phyloP scores from a whole-genome alignment of 2,113 vertebrate species.

The Clinocottus analis region DNA sequence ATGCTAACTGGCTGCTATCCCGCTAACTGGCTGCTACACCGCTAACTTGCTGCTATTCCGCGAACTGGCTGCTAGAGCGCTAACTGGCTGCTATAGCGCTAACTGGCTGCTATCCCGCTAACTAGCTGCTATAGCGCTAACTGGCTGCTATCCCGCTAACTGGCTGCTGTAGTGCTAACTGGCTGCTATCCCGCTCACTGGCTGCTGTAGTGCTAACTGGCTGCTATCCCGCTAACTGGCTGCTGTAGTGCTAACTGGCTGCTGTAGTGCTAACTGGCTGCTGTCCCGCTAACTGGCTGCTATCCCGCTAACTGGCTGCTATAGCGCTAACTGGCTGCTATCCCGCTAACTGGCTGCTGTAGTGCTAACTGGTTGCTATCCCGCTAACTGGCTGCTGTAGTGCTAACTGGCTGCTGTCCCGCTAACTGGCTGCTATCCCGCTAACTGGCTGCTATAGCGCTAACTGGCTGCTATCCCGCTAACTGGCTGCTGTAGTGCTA shows the following conservation, averaged over 20 bases:
- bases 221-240: not conserved
- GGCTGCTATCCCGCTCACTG: not conserved
- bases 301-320: not conserved
- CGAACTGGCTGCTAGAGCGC: too few relatives aligned
- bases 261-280: not conserved
- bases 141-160: not conserved
- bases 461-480: too few relatives aligned
- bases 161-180: too few relatives aligned
- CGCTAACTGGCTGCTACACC: not conserved
- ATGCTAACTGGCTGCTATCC: too few relatives aligned
- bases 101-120: not conserved
- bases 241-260: too few relatives aligned
- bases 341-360: not conserved
- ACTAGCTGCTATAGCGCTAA: not conserved
- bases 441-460: not conserved
- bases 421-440: not conserved
- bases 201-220: not conserved
- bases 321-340: too few relatives aligned
- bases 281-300: not conserved
- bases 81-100: not conserved
- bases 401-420: too few relatives aligned
- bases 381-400: not conserved
- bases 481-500: not conserved
- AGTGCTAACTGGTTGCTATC: too few relatives aligned
- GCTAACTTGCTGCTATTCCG: not conserved